Evolutionary conservation across 2,797 vertebrate species (phyloP).

Genomic region (Rhodeus uyekii): DNA sequence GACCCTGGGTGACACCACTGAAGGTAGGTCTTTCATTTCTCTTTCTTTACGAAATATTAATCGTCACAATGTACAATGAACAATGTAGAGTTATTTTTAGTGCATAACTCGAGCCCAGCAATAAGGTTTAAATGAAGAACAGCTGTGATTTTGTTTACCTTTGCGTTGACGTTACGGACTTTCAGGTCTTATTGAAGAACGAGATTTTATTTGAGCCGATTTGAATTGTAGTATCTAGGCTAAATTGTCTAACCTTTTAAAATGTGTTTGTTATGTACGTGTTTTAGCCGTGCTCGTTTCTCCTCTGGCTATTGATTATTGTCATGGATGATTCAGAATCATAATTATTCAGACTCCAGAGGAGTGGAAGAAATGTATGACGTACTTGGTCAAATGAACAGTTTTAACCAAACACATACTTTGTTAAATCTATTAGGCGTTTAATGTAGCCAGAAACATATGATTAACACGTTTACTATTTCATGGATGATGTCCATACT

Average conservation of each 20-base stretch:
- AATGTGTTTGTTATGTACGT: not conserved
- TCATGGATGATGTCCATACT: not conserved
- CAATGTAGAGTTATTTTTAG: not conserved
- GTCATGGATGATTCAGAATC: not conserved
- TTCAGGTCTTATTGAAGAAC: not conserved
- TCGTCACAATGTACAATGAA: not conserved
- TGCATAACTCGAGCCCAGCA: conserved; percentile 52
- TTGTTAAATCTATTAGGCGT: not conserved
- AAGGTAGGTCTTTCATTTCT: conserved; percentile 40
- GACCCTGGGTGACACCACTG: conserved; percentile 44
- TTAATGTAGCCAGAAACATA: conserved; percentile 22
- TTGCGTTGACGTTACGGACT: conserved; percentile 41
- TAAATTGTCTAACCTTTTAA: not conserved
- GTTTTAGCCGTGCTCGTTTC: not conserved
- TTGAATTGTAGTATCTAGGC: not conserved
- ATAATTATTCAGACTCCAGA: conserved; percentile 15
- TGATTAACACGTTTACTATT: conserved; percentile 42
- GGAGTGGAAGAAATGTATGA: not conserved
- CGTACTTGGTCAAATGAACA: not conserved
- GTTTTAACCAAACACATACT: not conserved
- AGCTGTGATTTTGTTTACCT: conserved; percentile 62
- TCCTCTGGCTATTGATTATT: not conserved
- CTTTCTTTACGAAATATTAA: not conserved
- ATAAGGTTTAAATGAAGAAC: conserved; percentile 61
- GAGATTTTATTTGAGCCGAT: not conserved